phyloP scores from a whole-genome alignment of 2,113 vertebrate genomes.

The Lepus timidus region DNA sequence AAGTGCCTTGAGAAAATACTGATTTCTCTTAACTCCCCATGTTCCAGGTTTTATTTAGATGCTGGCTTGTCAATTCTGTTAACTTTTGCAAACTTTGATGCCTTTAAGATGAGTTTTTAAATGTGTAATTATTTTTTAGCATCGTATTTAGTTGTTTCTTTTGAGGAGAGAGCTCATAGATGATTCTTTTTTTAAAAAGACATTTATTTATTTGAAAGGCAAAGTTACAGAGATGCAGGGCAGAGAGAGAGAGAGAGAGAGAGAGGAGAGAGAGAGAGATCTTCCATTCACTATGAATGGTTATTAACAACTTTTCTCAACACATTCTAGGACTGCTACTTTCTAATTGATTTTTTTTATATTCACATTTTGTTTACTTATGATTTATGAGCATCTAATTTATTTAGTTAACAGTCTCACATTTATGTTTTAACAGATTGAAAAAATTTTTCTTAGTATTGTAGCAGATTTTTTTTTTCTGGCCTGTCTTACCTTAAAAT shows the following conservation, averaged over 20 bases:
- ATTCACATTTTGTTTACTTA: not conserved
- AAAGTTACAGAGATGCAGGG: no score
- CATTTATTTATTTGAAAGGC: no score
- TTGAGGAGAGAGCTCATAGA: rapidly evolving
- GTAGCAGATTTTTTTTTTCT: not conserved
- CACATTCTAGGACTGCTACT: not conserved
- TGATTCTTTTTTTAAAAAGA: no score
- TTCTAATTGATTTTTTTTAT: slow-evolving; percentile 9
- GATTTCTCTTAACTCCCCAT: not conserved
- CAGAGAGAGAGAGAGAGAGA: no score
- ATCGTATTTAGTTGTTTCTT: slow-evolving; percentile 3
- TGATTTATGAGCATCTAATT: not conserved
- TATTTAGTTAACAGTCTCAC: not conserved
- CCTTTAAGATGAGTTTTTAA: not conserved
- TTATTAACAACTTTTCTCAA: not conserved
- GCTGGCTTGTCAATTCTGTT: not conserved
- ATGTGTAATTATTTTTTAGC: not conserved
- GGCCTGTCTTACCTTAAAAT: not conserved
- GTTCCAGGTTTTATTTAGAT: not conserved
- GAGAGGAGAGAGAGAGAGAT: no score
- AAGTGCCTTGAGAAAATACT: not conserved
- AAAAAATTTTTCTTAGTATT: not conserved
- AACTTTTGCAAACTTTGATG: not conserved
- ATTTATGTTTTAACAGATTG: not conserved
- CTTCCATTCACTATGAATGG: no score